These are phyloP conservation scores for Alviniconcha strummeri DNA, from an alignment of 2,888 invertebrate species.

Conservation along the genomic window DNA sequence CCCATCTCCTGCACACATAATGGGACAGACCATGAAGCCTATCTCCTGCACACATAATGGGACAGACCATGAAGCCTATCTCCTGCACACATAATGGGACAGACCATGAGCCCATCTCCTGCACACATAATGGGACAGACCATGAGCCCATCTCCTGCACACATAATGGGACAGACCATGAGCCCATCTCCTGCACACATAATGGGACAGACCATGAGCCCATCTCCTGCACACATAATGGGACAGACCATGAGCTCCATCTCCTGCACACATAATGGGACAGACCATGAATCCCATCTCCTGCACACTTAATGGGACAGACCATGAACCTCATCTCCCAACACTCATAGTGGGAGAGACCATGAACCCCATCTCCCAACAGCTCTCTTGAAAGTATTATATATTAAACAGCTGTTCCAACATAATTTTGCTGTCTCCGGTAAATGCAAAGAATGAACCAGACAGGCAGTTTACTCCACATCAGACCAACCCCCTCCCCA, in stretches of 20 bases:
- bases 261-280: slow-evolving; percentile 74
- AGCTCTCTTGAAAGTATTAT: no score
- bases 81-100: no score
- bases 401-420: no score
- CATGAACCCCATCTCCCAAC: slow-evolving; percentile 77
- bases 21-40: no score
- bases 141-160: slow-evolving; percentile 79
- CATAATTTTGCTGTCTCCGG: no score
- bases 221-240: slow-evolving; percentile 77
- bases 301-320: slow-evolving; percentile 52
- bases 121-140: no score
- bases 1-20: not conserved
- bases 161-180: not conserved
- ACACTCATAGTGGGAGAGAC: not conserved
- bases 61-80: no score
- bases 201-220: slow-evolving; percentile 41
- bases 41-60: no score
- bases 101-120: no score
- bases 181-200: slow-evolving; percentile 77
- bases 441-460: no score
- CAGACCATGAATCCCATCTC: slow-evolving; percentile 77
- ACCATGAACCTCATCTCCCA: not conserved
- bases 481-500: no score
- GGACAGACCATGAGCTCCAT: slow-evolving; percentile 73
- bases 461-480: no score